Base-by-base conservation (phyloP, 2,113 vertebrate species). In the Forbesichthys papilliferus region DNA sequence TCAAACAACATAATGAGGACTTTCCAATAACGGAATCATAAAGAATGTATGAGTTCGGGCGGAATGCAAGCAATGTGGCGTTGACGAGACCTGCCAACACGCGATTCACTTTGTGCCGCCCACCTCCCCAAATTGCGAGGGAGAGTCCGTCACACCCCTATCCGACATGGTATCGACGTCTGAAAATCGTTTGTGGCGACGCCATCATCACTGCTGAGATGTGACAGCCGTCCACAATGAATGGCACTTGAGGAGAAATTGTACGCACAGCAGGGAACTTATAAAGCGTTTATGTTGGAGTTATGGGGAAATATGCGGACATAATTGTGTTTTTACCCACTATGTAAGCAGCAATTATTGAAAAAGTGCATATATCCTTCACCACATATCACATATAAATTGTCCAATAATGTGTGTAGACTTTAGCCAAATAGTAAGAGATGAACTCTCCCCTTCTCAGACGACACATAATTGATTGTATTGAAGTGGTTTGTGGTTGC, bases 11-110 rank as follows among this genome's bases (percentile, higher is more conserved):
- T 87, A 85, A 88, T 85, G 74, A 84, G 79, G 3, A 71, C 80
- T 88, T 84, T 90, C 82, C 86, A 90, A 92, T 92, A 91, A 91
- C 71, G 65, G 55, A 77, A 74, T 85, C 87, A 92, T 91, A 86
- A 93, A 91, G 88, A 89, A 91, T 90, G 83, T 77, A 90, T 93
- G 83, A 86, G 73, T 80, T 58, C 74, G 74, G 72, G 66, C 79
- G 60, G 64, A 67, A 80, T 33, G 62, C 6, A 60, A 60, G 68
- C 59, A 4, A 49, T 8, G 65, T 60, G 14, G 14, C 34, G 61
- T 71, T 49, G 80, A 75, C 71, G 13, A 57, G 60, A 3, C 70
- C 73, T 77, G 72, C 49, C 74, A 73, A 34, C 59, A 80, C 16
- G 80, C 13, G 4, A 1, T 71, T 84, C 76, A 76, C 71, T 90